These are phyloP conservation scores for Cyphomyrus discorhynchus DNA, from an alignment of 2,113 vertebrate species.

Conservation along the genomic window DNA sequence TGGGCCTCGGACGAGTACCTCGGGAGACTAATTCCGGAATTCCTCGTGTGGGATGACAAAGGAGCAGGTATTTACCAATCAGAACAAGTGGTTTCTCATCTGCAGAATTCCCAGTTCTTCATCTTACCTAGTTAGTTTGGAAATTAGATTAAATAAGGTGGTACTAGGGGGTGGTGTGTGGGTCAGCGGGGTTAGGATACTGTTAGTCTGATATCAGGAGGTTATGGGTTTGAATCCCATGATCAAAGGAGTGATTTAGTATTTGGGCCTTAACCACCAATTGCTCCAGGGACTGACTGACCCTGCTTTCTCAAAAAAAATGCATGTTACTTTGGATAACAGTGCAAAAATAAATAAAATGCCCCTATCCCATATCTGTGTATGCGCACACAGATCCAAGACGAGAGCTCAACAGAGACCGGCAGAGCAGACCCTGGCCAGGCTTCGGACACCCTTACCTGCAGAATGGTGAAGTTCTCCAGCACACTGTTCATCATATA, in stretches of 20 bases:
- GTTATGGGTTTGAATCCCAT: neutral
- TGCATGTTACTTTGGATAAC: neutral
- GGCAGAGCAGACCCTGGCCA: neutral
- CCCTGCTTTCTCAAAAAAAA: neutral
- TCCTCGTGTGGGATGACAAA: neutral
- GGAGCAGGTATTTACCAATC: neutral
- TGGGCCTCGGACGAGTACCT: neutral
- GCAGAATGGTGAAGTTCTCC: conserved; percentile 90
- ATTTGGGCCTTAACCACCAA: neutral
- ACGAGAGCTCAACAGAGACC: neutral
- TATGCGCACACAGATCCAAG: neutral
- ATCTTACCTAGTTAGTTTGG: neutral
- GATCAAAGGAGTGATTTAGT: neutral
- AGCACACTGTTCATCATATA: conserved; percentile 98
- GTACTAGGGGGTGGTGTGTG: neutral
- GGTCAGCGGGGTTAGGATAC: neutral
- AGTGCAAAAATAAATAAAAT: neutral
- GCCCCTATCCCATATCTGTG: neutral
- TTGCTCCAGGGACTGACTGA: neutral
- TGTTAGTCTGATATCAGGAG: neutral
- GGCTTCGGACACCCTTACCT: conserved; percentile 57
- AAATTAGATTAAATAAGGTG: neutral
- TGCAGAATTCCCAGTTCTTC: neutral
- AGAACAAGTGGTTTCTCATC: neutral
- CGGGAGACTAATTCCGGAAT: neutral